Conservation (phyloP, 2,113 vertebrate species). For the Beaufortia kweichowensis region DNA sequence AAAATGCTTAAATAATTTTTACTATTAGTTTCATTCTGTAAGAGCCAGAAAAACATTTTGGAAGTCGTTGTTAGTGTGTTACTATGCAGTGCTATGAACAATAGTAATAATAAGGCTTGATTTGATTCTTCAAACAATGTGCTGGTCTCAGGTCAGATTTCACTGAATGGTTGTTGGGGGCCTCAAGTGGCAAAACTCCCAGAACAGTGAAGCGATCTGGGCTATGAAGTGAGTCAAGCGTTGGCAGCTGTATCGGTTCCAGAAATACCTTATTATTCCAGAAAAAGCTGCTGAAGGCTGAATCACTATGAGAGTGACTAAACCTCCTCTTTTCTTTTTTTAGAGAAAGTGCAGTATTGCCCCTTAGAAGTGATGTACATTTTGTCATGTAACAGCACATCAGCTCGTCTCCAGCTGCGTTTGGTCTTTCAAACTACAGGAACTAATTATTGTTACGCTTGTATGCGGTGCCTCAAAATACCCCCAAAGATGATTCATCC, state of each 20-base stretch:
- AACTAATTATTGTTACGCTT: slow-evolving; percentile 30
- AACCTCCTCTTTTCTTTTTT: not conserved
- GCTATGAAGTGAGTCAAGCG: slow-evolving; percentile 9
- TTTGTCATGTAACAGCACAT: not conserved
- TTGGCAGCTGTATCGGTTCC: slow-evolving; percentile 15
- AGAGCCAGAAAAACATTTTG: slow-evolving; percentile 18
- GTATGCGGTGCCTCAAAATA: slow-evolving; percentile 2
- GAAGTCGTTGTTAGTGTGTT: too few relatives aligned
- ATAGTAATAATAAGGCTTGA: too few relatives aligned
- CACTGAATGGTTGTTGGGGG: not conserved
- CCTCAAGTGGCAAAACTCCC: slow-evolving; percentile 26
- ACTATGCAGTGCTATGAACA: too few relatives aligned
- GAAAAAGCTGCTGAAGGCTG: not conserved
- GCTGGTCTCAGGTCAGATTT: not conserved
- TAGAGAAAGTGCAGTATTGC: not conserved
- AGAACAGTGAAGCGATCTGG: slow-evolving; percentile 8
- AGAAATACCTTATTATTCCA: not conserved
- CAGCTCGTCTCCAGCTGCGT: slow-evolving; percentile 16
- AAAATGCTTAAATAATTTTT: not conserved
- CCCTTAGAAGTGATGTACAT: not conserved
- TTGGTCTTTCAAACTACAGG: slow-evolving; percentile 20
- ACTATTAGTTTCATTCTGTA: not conserved
- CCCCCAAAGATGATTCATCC: slow-evolving; percentile 24
- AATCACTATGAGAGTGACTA: not conserved
- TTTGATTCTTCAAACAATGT: slow-evolving; percentile 4